A percentile compares a stretch with the other conserved stretches of the same genome.
phyloP scores from a whole-genome alignment of 2,113 vertebrate species.

The Cichladusa arquata region DNA sequence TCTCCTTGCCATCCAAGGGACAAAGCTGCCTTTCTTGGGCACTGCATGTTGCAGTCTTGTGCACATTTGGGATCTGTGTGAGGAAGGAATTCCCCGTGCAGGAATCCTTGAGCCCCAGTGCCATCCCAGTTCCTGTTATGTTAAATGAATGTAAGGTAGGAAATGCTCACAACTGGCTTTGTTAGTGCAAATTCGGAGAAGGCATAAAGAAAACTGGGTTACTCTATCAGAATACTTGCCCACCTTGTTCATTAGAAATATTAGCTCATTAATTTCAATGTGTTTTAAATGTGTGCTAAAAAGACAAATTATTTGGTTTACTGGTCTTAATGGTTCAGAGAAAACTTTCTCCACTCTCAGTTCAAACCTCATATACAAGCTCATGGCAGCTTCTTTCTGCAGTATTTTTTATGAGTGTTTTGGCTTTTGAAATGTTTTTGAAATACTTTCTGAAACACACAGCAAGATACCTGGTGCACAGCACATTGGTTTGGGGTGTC shows the following conservation, averaged over 20 bases:
- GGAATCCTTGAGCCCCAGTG: too few species aligned
- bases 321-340: neutral
- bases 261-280: neutral
- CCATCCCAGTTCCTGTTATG: neutral
- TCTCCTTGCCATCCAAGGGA: neutral
- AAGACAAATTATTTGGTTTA: neutral
- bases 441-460: neutral
- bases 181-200: neutral
- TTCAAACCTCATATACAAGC: neutral
- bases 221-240: neutral
- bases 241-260: neutral
- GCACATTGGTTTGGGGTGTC: neutral
- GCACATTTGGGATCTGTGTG: accelerated
- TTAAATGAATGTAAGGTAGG: neutral
- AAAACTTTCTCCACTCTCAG: neutral
- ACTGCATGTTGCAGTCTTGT: neutral
- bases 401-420: neutral
- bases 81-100: accelerated
- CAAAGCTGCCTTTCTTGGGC: neutral
- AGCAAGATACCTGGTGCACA: neutral
- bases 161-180: neutral
- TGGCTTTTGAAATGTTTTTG: neutral
- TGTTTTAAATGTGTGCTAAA: neutral
- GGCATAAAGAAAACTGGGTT: neutral
- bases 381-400: neutral